phyloP scores from a whole-genome alignment of 2,797 vertebrate genomes.

The Cynodonichthys magdalenae region DNA sequence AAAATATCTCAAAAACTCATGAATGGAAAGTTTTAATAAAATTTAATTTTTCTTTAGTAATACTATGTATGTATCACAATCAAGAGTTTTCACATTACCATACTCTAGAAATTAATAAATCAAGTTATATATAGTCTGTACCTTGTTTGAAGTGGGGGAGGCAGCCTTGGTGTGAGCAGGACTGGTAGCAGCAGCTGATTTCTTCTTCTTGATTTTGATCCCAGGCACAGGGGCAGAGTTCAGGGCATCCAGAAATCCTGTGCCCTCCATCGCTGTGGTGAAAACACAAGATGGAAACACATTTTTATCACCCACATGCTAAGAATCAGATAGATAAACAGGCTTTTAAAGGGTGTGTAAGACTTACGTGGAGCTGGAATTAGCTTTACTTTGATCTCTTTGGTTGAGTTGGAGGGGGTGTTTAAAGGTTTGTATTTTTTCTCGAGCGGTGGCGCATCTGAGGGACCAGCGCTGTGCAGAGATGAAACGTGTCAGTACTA shows the following conservation, averaged over 20 bases:
- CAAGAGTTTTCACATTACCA: too few relatives aligned
- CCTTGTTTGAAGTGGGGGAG: constrained; percentile 92
- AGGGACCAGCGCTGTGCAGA: constrained; percentile 53
- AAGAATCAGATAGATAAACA: too few relatives aligned
- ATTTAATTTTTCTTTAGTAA: too few relatives aligned
- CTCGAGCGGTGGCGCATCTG: constrained; percentile 83
- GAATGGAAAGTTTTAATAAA: too few relatives aligned
- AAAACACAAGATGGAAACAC: background rate
- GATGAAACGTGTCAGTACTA: background rate
- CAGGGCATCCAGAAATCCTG: constrained; percentile 93
- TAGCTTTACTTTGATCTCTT: constrained; percentile 98
- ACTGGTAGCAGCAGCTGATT: constrained; percentile 41
- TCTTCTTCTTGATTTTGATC: constrained; percentile 98
- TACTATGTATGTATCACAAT: too few relatives aligned
- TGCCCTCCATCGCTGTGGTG: constrained; percentile 89
- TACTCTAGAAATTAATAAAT: too few relatives aligned
- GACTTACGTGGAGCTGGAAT: constrained; percentile 92
- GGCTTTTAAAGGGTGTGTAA: too few relatives aligned
- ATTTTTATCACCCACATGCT: too few relatives aligned
- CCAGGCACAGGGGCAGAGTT: constrained; percentile 95
- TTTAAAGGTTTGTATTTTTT: constrained; percentile 98
- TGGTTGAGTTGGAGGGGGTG: constrained; percentile 89
- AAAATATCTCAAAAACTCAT: too few relatives aligned
- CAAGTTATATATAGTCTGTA: too few relatives aligned
- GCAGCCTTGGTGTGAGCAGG: constrained; percentile 76